Base-by-base conservation (phyloP, 2,888 invertebrate species). In the Pseudanteris insignis region DNA sequence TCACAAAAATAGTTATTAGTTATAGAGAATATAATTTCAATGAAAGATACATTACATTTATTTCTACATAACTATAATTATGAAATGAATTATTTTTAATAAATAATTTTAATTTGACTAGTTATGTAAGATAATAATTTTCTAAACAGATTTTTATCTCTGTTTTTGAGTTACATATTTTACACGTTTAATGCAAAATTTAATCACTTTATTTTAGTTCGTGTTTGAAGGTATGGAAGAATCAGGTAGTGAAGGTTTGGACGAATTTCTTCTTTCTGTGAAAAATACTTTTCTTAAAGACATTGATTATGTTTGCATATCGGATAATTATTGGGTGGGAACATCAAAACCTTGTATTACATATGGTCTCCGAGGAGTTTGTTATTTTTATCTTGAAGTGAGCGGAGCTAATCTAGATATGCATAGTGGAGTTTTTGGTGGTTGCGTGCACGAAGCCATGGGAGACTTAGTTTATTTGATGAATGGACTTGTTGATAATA, bases 181-280 rank as follows among this genome's bases (percentile, higher is more conserved):
- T n/a, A n/a, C n/a, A n/a, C n/a, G n/a, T n/a, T n/a, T n/a, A n/a
- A n/a, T n/a, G n/a, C n/a, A n/a, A n/a, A n/a, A n/a, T n/a, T n/a
- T n/a, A n/a, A n/a, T n/a, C n/a, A n/a, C 50, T 21, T 32, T 7
- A 32, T 13, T 51, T 29, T 72, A 88, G 86, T 97, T 98, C 81
- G 86, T 94, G 8, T 91, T 98, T 77, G 98, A 99, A 84, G 96
- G 95, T 47, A 99, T 99, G 98, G 98, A 98, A 81, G 98, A 99
- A 80, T 91, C 91, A 59, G 97, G 97, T 3, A 97, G 96, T 57
- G 91, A 92, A 76, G 98, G 98, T n/a, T 83, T 99, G 13, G 95
- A 96, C 78, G 91, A 90, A 0, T 82, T 96, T 6, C 83, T 99
- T 0, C 82, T 83, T 67, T 78, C 84, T 0, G 83, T 85, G 66